phyloP scores from a whole-genome alignment of 53 echinoderm and acorn worm genomes.

The Henricia sp. region DNA sequence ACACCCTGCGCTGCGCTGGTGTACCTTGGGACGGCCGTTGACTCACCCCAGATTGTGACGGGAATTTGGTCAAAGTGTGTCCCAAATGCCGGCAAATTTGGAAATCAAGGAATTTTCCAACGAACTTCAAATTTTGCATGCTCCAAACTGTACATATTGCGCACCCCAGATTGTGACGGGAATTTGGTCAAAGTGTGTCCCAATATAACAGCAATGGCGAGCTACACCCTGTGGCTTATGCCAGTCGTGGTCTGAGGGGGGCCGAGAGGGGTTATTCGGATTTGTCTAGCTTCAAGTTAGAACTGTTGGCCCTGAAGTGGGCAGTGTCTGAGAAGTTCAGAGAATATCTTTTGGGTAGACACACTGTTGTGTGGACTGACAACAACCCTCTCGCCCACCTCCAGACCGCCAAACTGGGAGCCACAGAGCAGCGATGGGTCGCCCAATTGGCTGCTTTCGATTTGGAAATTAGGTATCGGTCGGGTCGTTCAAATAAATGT shows the following conservation, averaged over 20 bases:
- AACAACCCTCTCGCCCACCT: slow-evolving; percentile 51
- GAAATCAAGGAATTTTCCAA: no score
- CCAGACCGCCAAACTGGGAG: slow-evolving; percentile 62
- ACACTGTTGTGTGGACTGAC: slow-evolving; percentile 45
- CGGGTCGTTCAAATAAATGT: slow-evolving; percentile 58
- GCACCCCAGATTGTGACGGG: no score
- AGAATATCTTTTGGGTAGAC: slow-evolving; percentile 14
- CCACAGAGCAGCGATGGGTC: slow-evolving; percentile 70
- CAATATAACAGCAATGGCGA: slow-evolving; percentile 10
- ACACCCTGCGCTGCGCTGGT: no score
- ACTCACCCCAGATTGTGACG: no score
- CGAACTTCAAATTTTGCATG: no score
- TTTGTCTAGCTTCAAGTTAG: slow-evolving; percentile 47
- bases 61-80: no score
- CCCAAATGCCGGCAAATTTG: no score
- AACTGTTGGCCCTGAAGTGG: slow-evolving; percentile 57
- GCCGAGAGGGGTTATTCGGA: slow-evolving; percentile 23
- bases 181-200: no score
- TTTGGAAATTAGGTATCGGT: slow-evolving; percentile 62
- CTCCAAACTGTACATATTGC: no score
- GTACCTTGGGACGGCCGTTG: no score
- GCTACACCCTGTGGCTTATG: slow-evolving; percentile 32
- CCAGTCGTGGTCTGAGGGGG: slow-evolving; percentile 29
- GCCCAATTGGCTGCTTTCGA: slow-evolving; percentile 68
- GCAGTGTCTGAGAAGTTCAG: slow-evolving; percentile 47